Conservation (phyloP, 1,140 invertebrate genomes). For the Potamilus streckersoni region DNA sequence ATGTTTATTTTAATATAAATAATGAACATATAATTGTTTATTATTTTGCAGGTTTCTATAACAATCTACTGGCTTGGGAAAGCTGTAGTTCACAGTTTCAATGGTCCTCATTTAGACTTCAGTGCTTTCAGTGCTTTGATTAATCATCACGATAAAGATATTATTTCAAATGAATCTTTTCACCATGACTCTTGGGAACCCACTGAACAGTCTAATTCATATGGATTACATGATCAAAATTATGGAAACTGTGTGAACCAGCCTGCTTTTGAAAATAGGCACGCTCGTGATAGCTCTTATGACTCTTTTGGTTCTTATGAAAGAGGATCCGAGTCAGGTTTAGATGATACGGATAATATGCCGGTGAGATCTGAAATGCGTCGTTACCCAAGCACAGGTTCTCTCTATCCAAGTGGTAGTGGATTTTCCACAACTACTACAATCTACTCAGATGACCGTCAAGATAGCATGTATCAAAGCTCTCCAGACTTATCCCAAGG, state of each 20-base stretch:
- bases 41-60: constrained; percentile 59
- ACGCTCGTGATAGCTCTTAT: constrained; percentile 54
- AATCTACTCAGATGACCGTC: constrained; percentile 30
- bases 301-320: constrained; percentile 55
- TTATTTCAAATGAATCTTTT: constrained; percentile 40
- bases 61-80: constrained; percentile 62
- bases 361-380: constrained; percentile 36
- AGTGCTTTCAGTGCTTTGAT: constrained; percentile 60
- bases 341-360: constrained; percentile 47
- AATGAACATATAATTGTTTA: background rate
- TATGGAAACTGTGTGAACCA: constrained; percentile 2
- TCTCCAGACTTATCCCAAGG: constrained; percentile 47
- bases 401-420: constrained; percentile 23
- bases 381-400: constrained; percentile 44
- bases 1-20: no score
- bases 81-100: constrained; percentile 37
- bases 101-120: constrained; percentile 59
- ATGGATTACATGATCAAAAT: constrained; percentile 13
- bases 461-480: constrained; percentile 49
- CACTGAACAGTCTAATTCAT: constrained; percentile 33
- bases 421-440: constrained; percentile 17
- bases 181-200: constrained; percentile 40
- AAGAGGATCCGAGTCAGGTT: constrained; percentile 54
- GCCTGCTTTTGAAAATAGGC: constrained; percentile 25
- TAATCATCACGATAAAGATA: constrained; percentile 42